Percentiles rank a stretch among this genome's conserved stretches.
Evolutionary conservation across 1,140 invertebrate genomes (phyloP).

Genomic region (Drosophila serrata): DNA sequence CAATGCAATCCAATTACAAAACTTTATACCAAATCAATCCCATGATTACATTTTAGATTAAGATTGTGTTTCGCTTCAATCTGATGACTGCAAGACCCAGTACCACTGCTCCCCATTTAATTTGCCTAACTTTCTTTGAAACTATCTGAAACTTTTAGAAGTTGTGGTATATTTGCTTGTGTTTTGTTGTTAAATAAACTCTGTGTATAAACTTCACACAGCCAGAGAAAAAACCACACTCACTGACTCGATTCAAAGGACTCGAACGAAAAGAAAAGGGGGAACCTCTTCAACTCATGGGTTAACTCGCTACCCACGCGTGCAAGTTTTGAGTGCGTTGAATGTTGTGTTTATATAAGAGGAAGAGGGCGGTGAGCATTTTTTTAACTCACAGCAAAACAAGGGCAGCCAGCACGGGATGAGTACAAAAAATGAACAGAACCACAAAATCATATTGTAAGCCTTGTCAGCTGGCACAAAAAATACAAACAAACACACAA

Average conservation of each 20-base stretch:
- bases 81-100: background rate
- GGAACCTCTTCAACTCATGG: slow-evolving; percentile 19
- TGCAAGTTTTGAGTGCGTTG: slow-evolving; percentile 34
- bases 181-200: slow-evolving; percentile 33
- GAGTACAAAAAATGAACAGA: slow-evolving; percentile 67
- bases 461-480: slow-evolving; percentile 63
- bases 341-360: slow-evolving; percentile 47
- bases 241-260: slow-evolving; percentile 22
- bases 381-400: slow-evolving; percentile 38
- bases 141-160: slow-evolving; percentile 14
- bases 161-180: slow-evolving; percentile 16
- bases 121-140: slow-evolving; percentile 34
- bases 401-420: slow-evolving; percentile 36
- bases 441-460: slow-evolving; percentile 83
- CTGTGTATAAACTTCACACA: slow-evolving; percentile 26
- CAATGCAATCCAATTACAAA: slow-evolving; percentile 5
- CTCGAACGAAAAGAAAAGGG: slow-evolving; percentile 1
- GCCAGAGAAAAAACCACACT: slow-evolving; percentile 7
- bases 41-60: slow-evolving; percentile 2
- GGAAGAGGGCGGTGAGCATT: slow-evolving; percentile 13
- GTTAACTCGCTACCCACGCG: slow-evolving; percentile 28
- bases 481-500: slow-evolving; percentile 10
- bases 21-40: slow-evolving; percentile 1
- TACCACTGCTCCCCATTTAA: slow-evolving; percentile 13
- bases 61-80: slow-evolving; percentile 2